Evolutionary conservation across 2,797 vertebrate genomes (phyloP).

Genomic region (Antennarius maculatus): DNA sequence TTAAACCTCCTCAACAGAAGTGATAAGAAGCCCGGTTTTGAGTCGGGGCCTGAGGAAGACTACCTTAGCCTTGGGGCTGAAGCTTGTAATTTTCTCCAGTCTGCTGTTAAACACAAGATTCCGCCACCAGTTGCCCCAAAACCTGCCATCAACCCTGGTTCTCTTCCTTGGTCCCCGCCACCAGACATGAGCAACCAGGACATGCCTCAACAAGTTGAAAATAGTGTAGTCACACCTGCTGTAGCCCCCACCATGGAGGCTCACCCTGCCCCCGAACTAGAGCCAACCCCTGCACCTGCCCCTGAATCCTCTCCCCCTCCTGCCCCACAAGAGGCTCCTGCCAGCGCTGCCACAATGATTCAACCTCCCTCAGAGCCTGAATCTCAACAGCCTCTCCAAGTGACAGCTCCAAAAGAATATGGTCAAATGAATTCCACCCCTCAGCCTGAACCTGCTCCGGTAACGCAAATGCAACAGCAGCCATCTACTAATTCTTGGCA

Average conservation of each 20-base stretch:
- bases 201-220: slow-evolving; percentile 84
- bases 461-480: slow-evolving; percentile 72
- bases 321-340: slow-evolving; percentile 56
- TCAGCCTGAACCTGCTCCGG: slow-evolving; percentile 65
- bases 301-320: slow-evolving; percentile 59
- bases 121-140: slow-evolving; percentile 98
- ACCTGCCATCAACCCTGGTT: slow-evolving; percentile 86
- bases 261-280: slow-evolving; percentile 62
- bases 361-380: slow-evolving; percentile 71
- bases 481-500: slow-evolving; percentile 69
- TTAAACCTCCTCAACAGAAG: slow-evolving; percentile 89
- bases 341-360: slow-evolving; percentile 54
- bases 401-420: slow-evolving; percentile 66
- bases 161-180: slow-evolving; percentile 88
- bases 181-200: slow-evolving; percentile 78
- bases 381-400: slow-evolving; percentile 68
- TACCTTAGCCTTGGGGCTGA: slow-evolving; percentile 98
- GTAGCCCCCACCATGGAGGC: slow-evolving; percentile 64
- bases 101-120: slow-evolving; percentile 88
- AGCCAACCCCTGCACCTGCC: slow-evolving; percentile 71
- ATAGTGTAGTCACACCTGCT: slow-evolving; percentile 78
- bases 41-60: slow-evolving; percentile 96
- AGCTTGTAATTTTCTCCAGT: slow-evolving; percentile 98
- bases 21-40: slow-evolving; percentile 89
- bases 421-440: slow-evolving; percentile 41